These are phyloP conservation scores for Crotalus viridis DNA, from an alignment of 2,113 vertebrate genomes.

Conservation along the genomic window DNA sequence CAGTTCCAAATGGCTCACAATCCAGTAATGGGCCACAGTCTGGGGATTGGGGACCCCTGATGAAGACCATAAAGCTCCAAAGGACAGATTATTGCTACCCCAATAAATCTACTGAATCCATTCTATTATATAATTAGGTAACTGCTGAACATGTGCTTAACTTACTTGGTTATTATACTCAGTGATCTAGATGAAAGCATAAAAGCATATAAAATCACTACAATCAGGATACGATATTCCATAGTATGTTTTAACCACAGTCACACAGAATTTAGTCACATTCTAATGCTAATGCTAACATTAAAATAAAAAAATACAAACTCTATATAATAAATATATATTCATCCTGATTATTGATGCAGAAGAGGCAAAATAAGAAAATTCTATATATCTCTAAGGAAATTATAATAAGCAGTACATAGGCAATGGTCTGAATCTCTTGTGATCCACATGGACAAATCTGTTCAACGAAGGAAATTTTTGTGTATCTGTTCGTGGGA, in stretches of 20 bases:
- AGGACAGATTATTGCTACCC: background rate
- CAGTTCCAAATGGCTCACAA: no score
- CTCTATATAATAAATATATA: background rate
- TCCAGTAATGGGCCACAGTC: no score
- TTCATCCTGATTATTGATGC: background rate
- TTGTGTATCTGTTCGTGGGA: background rate
- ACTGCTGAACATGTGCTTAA: background rate
- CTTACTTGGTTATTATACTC: background rate
- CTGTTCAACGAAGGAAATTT: background rate
- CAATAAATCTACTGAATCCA: background rate
- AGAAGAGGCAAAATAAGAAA: background rate
- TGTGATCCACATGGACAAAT: background rate
- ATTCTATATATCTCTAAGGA: background rate
- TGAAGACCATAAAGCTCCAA: background rate
- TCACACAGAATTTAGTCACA: background rate
- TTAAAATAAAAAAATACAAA: background rate
- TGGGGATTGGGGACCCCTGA: no score
- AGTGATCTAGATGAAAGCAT: background rate
- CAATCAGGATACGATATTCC: background rate
- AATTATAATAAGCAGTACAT: background rate
- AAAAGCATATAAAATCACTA: background rate
- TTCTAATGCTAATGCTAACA: background rate
- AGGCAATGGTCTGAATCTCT: background rate
- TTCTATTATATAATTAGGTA: background rate
- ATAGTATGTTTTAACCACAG: background rate